Conservation (phyloP, 2,797 vertebrate species). For the Thaleichthys pacificus region DNA sequence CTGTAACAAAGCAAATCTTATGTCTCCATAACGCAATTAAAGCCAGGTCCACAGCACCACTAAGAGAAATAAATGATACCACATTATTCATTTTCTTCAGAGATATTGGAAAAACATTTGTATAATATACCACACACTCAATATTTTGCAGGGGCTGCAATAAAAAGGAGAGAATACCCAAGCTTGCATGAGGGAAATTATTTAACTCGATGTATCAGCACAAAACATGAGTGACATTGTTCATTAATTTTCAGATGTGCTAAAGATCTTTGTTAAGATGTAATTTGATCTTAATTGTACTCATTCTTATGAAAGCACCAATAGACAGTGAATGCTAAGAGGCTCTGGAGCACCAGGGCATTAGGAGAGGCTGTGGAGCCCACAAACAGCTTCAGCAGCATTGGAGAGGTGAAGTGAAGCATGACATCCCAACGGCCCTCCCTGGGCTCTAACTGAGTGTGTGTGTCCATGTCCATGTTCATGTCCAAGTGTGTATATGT, state of each 20-base stretch:
- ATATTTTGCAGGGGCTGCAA: slow-evolving; percentile 47
- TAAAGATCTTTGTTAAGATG: slow-evolving; percentile 23
- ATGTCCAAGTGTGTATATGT: background rate
- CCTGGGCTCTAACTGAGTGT: slow-evolving; percentile 4
- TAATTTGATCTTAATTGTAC: slow-evolving; percentile 11
- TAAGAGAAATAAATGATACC: slow-evolving; percentile 56
- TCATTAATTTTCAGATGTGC: slow-evolving; percentile 33
- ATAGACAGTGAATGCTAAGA: slow-evolving; percentile 7
- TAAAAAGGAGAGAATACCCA: slow-evolving; percentile 43
- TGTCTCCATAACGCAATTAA: slow-evolving; percentile 59
- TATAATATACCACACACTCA: slow-evolving; percentile 49
- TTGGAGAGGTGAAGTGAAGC: slow-evolving; percentile 67
- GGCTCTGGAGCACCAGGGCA: slow-evolving; percentile 19
- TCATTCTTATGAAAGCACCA: background rate
- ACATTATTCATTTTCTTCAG: slow-evolving; percentile 60
- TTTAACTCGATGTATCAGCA: slow-evolving; percentile 36
- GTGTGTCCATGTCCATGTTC: too few relatives aligned
- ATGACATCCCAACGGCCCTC: slow-evolving; percentile 66
- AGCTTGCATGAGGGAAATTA: slow-evolving; percentile 34
- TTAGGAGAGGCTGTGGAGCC: slow-evolving; percentile 46
- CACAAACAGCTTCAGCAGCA: slow-evolving; percentile 54
- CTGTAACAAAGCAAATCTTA: slow-evolving; percentile 58
- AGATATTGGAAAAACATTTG: slow-evolving; percentile 63
- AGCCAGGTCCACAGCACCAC: slow-evolving; percentile 42
- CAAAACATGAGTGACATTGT: slow-evolving; percentile 30